A percentile compares a stretch with the other conserved stretches of the same genome.
phyloP scores from a whole-genome alignment of 2,113 vertebrate species.

The Notothenia coriiceps region DNA sequence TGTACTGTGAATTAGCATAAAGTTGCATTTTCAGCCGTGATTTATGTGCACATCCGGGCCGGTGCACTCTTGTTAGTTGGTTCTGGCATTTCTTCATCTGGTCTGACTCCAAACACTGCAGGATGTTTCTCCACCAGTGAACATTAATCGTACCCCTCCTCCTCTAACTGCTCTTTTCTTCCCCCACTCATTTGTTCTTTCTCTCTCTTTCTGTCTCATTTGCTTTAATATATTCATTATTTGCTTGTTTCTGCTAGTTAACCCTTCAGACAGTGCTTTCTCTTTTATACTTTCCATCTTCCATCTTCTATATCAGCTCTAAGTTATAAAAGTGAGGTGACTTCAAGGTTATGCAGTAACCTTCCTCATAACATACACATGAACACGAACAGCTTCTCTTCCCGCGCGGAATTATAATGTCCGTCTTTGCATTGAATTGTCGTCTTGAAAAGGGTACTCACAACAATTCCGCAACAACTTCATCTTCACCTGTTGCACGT shows the following conservation, averaged over 20 bases:
- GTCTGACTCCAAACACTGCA: slow-evolving; percentile 52
- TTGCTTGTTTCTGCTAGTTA: slow-evolving; percentile 7
- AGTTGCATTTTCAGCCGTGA: slow-evolving; percentile 79
- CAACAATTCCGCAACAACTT: too few species aligned
- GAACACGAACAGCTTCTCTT: too few species aligned
- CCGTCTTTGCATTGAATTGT: too few species aligned
- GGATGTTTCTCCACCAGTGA: slow-evolving; percentile 67
- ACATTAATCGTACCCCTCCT: slow-evolving; percentile 38
- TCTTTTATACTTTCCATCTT: too few species aligned
- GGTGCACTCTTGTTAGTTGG: slow-evolving; percentile 46
- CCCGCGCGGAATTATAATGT: too few species aligned
- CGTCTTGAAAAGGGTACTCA: too few species aligned
- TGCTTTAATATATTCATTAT: slow-evolving; percentile 34
- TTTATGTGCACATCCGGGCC: slow-evolving; percentile 66
- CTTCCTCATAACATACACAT: background rate
- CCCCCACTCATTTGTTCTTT: slow-evolving; percentile 30
- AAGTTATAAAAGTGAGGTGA: slow-evolving; percentile 49
- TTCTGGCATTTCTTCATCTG: slow-evolving; percentile 61
- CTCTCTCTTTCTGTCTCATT: slow-evolving; percentile 16
- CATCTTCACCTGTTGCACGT: too few species aligned
- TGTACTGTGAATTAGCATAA: slow-evolving; percentile 80
- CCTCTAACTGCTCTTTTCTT: slow-evolving; percentile 2
- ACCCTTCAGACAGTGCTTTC: slow-evolving; percentile 31
- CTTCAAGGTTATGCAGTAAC: slow-evolving; percentile 48
- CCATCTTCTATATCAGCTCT: slow-evolving; percentile 47